Evolutionary conservation across 2,113 vertebrate genomes (phyloP).

Genomic region (Calidris pygmaea): DNA sequence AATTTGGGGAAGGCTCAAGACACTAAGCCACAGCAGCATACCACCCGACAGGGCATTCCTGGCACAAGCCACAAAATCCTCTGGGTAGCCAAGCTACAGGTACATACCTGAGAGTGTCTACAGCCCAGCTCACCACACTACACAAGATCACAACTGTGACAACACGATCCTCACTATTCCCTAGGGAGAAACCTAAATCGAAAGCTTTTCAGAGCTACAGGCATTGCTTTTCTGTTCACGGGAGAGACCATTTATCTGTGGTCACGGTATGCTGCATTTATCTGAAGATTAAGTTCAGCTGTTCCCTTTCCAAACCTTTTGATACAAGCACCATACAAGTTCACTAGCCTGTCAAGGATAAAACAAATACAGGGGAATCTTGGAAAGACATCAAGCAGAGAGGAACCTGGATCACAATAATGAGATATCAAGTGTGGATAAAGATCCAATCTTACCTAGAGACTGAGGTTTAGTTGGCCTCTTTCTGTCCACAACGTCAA

Average conservation of each 20-base stretch:
- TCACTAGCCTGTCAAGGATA: not conserved
- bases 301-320: slow-evolving; percentile 9
- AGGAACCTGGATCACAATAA: not conserved
- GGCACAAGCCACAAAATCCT: not conserved
- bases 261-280: not conserved
- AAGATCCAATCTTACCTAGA: not conserved
- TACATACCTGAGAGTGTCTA: not conserved
- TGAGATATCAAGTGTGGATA: not conserved
- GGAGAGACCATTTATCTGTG: not conserved
- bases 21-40: not conserved
- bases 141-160: not conserved
- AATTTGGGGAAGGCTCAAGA: not conserved
- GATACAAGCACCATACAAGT: not conserved
- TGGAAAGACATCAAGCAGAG: slow-evolving; percentile 43
- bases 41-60: not conserved
- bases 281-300: slow-evolving; percentile 5
- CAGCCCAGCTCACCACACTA: not conserved
- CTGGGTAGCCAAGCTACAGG: not conserved
- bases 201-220: not conserved
- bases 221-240: not conserved
- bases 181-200: not conserved
- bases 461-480: not conserved
- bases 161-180: not conserved
- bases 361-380: not conserved
- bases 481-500: not conserved